These are phyloP conservation scores for Eurytemora carolleeae DNA, from an alignment of 1,140 invertebrate species.

Conservation along the genomic window DNA sequence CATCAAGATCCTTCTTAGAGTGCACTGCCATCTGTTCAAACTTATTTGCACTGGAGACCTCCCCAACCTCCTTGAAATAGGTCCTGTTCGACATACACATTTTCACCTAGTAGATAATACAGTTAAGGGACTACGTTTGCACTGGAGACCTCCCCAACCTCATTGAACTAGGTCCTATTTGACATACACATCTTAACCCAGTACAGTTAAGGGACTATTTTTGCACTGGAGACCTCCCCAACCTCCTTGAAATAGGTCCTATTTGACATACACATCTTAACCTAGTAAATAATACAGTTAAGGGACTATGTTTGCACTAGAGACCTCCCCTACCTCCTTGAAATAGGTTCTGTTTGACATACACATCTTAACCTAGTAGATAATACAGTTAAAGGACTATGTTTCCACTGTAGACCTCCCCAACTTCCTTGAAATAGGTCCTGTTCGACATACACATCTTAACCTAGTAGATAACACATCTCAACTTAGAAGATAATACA, in stretches of 20 bases:
- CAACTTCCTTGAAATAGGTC: conserved; percentile 69
- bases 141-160: conserved; percentile 76
- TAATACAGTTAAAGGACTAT: too few species aligned
- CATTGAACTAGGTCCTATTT: conserved; percentile 68
- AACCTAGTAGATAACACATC: conserved; percentile 24
- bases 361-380: conserved; percentile 47
- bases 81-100: conserved; percentile 64
- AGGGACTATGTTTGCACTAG: conserved; percentile 64
- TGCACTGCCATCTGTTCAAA: conserved; percentile 68
- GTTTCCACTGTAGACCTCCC: conserved; percentile 77
- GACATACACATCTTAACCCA: conserved; percentile 50
- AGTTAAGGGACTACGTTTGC: too few species aligned
- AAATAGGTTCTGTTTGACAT: conserved; percentile 66
- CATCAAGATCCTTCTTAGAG: conserved; percentile 38
- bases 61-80: conserved; percentile 77
- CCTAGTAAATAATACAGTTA: conserved; percentile 17
- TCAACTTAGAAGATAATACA: too few species aligned
- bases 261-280: conserved; percentile 60
- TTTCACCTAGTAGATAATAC: conserved; percentile 30
- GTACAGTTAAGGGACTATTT: too few species aligned
- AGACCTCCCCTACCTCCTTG: conserved; percentile 75
- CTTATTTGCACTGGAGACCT: conserved; percentile 64
- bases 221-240: conserved; percentile 74
- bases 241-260: conserved; percentile 72
- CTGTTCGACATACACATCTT: conserved; percentile 62